Percentiles rank a stretch among this genome's conserved stretches.
phyloP scores from a whole-genome alignment of 2,113 vertebrate species.

The Phrynosoma blainvillii region DNA sequence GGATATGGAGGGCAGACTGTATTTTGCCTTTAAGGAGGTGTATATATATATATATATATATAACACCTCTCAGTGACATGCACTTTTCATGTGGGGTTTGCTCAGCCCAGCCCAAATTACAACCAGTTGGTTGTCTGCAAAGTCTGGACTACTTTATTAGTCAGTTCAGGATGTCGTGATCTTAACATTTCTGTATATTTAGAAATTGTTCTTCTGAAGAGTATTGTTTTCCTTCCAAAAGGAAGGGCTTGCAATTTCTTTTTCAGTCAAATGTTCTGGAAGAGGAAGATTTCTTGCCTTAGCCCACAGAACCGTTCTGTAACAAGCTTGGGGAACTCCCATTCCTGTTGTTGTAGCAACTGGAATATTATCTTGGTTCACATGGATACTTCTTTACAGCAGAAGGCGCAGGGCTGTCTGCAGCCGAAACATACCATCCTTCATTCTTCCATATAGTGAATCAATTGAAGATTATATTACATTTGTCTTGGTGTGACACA shows the following conservation, averaged over 20 bases:
- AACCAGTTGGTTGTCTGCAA: not conserved
- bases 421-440: conserved; percentile 33
- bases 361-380: conserved; percentile 52
- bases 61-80: not conserved
- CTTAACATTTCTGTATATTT: not conserved
- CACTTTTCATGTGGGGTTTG: not conserved
- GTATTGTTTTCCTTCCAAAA: conserved; percentile 1
- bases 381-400: conserved; percentile 47
- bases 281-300: not conserved
- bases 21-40: not conserved
- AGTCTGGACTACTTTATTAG: not conserved
- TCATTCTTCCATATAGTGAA: conserved; percentile 35
- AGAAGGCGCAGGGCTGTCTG: conserved; percentile 32
- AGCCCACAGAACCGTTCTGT: not conserved
- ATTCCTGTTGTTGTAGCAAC: conserved; percentile 55
- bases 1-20: no score
- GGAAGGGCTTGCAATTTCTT: not conserved
- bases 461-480: conserved; percentile 55
- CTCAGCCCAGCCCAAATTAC: not conserved
- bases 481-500: conserved; percentile 48
- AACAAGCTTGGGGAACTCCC: not conserved
- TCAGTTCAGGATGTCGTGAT: not conserved
- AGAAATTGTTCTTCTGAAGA: not conserved
- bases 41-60: no score
- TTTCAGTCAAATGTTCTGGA: not conserved